Percentiles rank a stretch among this genome's conserved stretches.
phyloP scores from a whole-genome alignment of 2,797 vertebrate genomes.

The Sebastes taczanowskii region DNA sequence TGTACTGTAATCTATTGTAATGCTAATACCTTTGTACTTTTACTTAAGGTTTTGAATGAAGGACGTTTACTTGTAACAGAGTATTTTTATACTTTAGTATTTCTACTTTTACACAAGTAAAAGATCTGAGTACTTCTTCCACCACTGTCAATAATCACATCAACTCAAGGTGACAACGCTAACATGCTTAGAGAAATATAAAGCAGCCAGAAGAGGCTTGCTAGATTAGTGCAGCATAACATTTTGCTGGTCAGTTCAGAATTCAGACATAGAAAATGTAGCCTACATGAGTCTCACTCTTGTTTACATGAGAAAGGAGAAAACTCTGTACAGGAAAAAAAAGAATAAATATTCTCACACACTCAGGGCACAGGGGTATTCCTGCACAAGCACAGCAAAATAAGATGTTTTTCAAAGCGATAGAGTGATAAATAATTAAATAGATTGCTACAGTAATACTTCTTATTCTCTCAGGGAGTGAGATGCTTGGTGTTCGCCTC shows the following conservation, averaged over 20 bases:
- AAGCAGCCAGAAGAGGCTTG: neutral
- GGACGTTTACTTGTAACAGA: too few relatives aligned
- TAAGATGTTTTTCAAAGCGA: conserved; percentile 49
- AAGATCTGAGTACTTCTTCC: too few relatives aligned
- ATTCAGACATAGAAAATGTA: neutral
- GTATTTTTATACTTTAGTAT: too few relatives aligned
- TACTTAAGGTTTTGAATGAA: too few relatives aligned
- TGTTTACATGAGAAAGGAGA: conserved; percentile 28
- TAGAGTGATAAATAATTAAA: conserved; percentile 67
- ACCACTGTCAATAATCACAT: neutral
- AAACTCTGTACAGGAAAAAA: neutral
- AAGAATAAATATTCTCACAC: conserved; percentile 27
- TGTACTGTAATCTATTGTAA: too few relatives aligned
- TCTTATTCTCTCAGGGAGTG: conserved; percentile 57
- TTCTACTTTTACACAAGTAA: too few relatives aligned
- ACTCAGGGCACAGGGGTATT: conserved; percentile 36
- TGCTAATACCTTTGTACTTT: too few relatives aligned
- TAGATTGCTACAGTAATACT: conserved; percentile 49
- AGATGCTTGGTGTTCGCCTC: conserved; percentile 34
- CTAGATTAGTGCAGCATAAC: neutral
- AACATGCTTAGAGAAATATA: neutral
- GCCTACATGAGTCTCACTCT: neutral
- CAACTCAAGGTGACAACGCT: neutral
- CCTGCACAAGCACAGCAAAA: conserved; percentile 41
- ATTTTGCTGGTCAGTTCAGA: conserved; percentile 1